These are phyloP conservation scores for Drosophila virilis DNA, from an alignment of 1,140 invertebrate species.

Conservation along the genomic window DNA sequence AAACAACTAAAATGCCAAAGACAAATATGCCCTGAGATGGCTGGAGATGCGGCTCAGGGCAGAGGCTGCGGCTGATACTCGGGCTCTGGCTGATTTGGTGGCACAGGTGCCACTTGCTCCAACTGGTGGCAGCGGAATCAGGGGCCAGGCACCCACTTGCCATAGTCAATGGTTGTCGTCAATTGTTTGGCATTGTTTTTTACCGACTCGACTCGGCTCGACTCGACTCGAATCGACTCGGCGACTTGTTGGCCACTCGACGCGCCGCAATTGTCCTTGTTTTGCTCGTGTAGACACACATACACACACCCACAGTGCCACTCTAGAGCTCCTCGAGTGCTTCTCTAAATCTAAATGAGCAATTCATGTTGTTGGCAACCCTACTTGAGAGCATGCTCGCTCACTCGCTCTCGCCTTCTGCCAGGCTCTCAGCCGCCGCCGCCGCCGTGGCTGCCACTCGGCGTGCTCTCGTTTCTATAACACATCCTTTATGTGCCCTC, in stretches of 20 bases:
- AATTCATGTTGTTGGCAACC: constrained; percentile 81
- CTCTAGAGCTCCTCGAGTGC: constrained; percentile 70
- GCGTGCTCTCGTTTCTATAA: constrained; percentile 36
- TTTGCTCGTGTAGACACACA: constrained; percentile 38
- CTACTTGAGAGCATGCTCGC: constrained; percentile 57
- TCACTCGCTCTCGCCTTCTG: not conserved
- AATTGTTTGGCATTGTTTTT: constrained; percentile 74
- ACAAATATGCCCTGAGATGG: constrained; percentile 51
- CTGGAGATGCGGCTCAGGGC: constrained; percentile 4
- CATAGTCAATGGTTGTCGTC: constrained; percentile 38
- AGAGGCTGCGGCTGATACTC: constrained; percentile 1
- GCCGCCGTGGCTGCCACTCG: constrained; percentile 9
- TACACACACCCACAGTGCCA: constrained; percentile 37
- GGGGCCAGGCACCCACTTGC: constrained; percentile 21
- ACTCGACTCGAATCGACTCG: constrained; percentile 54
- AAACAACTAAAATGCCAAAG: constrained; percentile 61
- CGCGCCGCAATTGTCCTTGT: constrained; percentile 70
- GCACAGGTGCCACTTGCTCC: constrained; percentile 72
- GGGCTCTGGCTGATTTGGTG: not conserved
- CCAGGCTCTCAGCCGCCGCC: not conserved
- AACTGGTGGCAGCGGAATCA: constrained; percentile 17
- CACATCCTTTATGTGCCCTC: constrained; percentile 20
- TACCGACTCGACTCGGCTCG: constrained; percentile 29
- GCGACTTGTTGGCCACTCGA: constrained; percentile 60
- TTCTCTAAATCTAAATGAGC: constrained; percentile 77